Base-by-base conservation (phyloP, 2,113 vertebrate genomes). In the Tychaedon coryphoeus region DNA sequence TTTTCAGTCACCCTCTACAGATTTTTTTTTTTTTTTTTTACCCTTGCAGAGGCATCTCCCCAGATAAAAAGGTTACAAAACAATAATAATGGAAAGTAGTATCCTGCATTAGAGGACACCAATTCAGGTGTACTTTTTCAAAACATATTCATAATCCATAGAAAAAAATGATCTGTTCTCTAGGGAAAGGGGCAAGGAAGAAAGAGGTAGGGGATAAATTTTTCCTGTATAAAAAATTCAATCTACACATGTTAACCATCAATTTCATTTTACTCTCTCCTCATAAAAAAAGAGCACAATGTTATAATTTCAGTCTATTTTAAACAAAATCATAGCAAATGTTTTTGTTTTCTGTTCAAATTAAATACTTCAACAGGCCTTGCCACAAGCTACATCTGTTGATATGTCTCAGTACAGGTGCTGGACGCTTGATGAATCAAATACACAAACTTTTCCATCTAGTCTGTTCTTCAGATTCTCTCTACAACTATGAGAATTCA, bases 171-270 rank as follows among this genome's bases (percentile, higher is more conserved):
- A 45, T 28, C 7, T 82, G 9, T 60, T 53, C 26, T 79, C 22
- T 29, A 34, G 4, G 17, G 26, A 92, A 92, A 74, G 2, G 2
- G 5, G 6, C 12, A 57, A 58, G 25, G 12, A 61, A 8, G 14
- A 71, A 82, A 48, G 7, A 2, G 3, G 4, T 24, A 2, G 6
- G 5, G 15, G 3, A 58, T 23, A 77, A 2, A 1, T 19, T 56
- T 64, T 67, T 72, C 36, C 29, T 42, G 8, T n/a, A n/a, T n/a
- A n/a, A 73, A 58, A 3, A 74, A 26, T 58, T 60, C 23, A 31
- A 25, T 51, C 24, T 65, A 48, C 9, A 47, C 15, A 14, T 12
- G 2, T 65, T 57, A 80, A 81, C 66, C 6, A 61, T 16, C 0
- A 0, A 40, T 78, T 77, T 86, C 0, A 29, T 81, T 86, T 79